A percentile compares a stretch with the other conserved stretches of the same genome.
Conservation (phyloP, 2,113 vertebrate species). For the Elephantulus edwardii region DNA sequence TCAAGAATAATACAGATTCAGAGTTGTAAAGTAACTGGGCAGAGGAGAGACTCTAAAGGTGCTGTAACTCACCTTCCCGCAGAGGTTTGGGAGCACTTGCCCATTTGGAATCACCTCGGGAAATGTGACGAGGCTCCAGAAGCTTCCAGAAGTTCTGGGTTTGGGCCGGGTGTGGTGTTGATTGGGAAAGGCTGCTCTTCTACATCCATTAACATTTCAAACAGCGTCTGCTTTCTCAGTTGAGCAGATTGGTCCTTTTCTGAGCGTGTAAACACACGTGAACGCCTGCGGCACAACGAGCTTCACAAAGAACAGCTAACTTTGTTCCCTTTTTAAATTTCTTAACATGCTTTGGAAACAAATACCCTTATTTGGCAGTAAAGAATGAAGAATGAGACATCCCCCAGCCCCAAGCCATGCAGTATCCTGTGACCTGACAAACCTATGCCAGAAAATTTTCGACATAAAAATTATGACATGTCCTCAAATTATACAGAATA, state of each 20-base stretch:
- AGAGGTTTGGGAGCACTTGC: background rate
- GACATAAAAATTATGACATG: background rate
- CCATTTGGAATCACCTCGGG: background rate
- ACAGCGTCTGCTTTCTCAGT: background rate
- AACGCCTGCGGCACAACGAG: background rate
- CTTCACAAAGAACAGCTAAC: slow-evolving; percentile 8
- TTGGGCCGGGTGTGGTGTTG: slow-evolving; percentile 14
- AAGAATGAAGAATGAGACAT: background rate
- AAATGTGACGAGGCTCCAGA: background rate
- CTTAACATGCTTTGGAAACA: slow-evolving; percentile 34
- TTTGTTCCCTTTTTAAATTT: slow-evolving; percentile 33
- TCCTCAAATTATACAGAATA: background rate
- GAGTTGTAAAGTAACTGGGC: slow-evolving; percentile 12
- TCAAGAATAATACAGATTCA: background rate
- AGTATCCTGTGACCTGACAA: background rate
- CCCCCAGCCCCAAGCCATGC: no score
- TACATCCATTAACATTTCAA: slow-evolving; percentile 14
- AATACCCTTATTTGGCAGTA: background rate
- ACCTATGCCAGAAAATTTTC: background rate
- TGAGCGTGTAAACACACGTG: background rate
- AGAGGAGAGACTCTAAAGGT: slow-evolving; percentile 5
- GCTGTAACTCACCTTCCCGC: background rate
- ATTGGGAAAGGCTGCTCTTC: slow-evolving; percentile 44
- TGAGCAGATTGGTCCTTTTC: background rate
- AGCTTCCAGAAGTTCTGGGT: background rate